Evolutionary conservation across 2,888 invertebrate species (phyloP), one percentile per base, ranked within the genome.

Genomic region (Parelbella ahira): DNA sequence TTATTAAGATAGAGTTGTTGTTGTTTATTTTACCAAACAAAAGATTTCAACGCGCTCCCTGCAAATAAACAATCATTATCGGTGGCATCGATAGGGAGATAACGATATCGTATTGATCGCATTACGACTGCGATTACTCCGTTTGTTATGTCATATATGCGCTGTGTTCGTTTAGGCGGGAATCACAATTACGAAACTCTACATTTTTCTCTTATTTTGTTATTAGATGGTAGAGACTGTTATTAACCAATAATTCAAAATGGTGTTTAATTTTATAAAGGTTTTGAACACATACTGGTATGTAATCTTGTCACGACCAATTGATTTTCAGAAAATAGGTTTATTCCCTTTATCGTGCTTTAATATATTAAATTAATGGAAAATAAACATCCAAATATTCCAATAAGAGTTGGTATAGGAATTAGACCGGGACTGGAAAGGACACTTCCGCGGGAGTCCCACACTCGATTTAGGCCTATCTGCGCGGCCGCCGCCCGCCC

Each of bases 11-110:
- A 10, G 29, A 10, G 25, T 25, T 19, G 20, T 33, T 33, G 41
- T 41, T 41, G 41, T 41, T 41, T 33, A 41, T 15, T 33, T 13
- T 25, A 21, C 50, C 47, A 56, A 68, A 65, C 58, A 80, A 86
- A 84, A 87, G 86, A 86, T 68, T 66, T 86, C 80, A 86, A 87
- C 86, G 86, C 77, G 80, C 56, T 46, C 53, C 49, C 44, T 48
- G 56, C 63, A 62, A 68, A 69, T 55, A 70, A 60, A 55, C 47
- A 52, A 49, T 54, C 45, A 37, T 58, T 75, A 79, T 75, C 73
- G 54, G 64, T 28, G 64, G 63, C 53, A 59, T 62, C 65, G 54
- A 69, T 64, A 74, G 70, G 49, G 75, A 50, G 76, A 80, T 81
- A 80, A 71, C 59, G 41, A 45, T 63, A 68, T 58, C 58, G 49